Percentiles rank a stretch among this genome's conserved stretches.
Conservation (phyloP, 2,888 invertebrate genomes). For the Molanna angustata region DNA sequence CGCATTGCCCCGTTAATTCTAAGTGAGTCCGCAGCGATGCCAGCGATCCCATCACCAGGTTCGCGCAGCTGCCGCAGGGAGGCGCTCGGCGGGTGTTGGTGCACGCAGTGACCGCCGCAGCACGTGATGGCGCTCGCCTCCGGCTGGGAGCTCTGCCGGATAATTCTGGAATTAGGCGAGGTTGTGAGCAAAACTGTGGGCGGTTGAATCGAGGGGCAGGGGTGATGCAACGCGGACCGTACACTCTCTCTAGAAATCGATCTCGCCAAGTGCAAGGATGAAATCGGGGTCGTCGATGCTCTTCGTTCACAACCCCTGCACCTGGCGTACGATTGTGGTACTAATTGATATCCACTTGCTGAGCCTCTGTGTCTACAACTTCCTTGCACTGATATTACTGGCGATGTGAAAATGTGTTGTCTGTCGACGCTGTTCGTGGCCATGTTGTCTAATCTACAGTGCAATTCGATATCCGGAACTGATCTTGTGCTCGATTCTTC, state of each 20-base stretch:
- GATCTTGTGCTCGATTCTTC: constrained; percentile 71
- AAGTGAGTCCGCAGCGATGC: constrained; percentile 93
- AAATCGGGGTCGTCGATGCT: constrained; percentile 77
- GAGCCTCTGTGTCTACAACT: constrained; percentile 59
- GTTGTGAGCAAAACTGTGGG: constrained; percentile 72
- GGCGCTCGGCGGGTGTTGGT: constrained; percentile 74
- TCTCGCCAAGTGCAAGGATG: constrained; percentile 73
- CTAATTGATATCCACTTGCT: constrained; percentile 63
- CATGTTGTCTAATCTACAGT: constrained; percentile 59
- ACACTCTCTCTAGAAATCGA: constrained; percentile 83
- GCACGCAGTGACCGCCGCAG: constrained; percentile 63
- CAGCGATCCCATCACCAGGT: constrained; percentile 84
- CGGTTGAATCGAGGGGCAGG: constrained; percentile 60
- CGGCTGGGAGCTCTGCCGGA: constrained; percentile 85
- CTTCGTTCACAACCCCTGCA: constrained; percentile 72
- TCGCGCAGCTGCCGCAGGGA: constrained; percentile 83
- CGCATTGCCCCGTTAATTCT: constrained; percentile 95
- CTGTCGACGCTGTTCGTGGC: constrained; percentile 43
- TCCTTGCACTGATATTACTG: constrained; percentile 51
- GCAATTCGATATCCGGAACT: constrained; percentile 79
- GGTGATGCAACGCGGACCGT: constrained; percentile 67
- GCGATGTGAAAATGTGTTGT: constrained; percentile 54
- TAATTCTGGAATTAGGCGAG: constrained; percentile 71
- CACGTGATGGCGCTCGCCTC: constrained; percentile 61
- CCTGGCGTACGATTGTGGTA: constrained; percentile 61